Percentiles rank a stretch among this genome's conserved stretches.
These are phyloP conservation scores for Caenorhabditis sp. DNA, from an alignment of 2,888 invertebrate genomes.

Conservation along the genomic window DNA sequence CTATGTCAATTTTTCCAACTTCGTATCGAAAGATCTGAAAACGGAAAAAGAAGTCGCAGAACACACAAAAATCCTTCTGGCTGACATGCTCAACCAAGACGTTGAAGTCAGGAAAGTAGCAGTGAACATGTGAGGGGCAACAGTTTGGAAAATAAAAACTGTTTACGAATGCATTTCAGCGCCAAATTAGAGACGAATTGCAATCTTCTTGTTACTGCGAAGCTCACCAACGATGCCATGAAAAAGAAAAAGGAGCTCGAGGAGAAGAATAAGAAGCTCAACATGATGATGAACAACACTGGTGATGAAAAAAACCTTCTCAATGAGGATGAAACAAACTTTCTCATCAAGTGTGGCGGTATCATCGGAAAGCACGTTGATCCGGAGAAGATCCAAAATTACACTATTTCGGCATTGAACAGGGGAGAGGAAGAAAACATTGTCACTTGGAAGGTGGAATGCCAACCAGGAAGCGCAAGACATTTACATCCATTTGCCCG, in stretches of 20 bases:
- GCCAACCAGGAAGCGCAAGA: constrained; percentile 66
- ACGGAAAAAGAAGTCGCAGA: constrained; percentile 46
- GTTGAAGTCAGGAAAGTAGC: constrained; percentile 41
- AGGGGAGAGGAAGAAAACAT: constrained; percentile 91
- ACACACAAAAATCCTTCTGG: constrained; percentile 57
- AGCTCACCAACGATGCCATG: constrained; percentile 15
- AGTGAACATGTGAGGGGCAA: constrained; percentile 19
- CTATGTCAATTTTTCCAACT: constrained; percentile 32
- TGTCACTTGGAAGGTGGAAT: constrained; percentile 86
- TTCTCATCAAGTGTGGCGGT: constrained; percentile 6
- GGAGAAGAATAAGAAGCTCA: neutral
- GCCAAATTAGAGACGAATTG: neutral
- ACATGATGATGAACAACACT: too few species aligned
- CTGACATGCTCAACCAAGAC: constrained; percentile 62
- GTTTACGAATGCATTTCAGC: constrained; percentile 29
- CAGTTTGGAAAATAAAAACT: neutral
- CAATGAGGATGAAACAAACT: too few species aligned
- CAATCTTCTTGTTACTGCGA: constrained; percentile 5
- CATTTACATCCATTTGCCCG: constrained; percentile 84
- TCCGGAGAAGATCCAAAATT: neutral
- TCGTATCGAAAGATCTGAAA: constrained; percentile 33
- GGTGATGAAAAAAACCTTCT: too few species aligned
- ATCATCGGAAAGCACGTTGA: constrained; percentile 11
- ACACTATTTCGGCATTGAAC: constrained; percentile 89
- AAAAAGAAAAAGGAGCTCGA: constrained; percentile 22